Evolutionary conservation across 2,888 invertebrate species (phyloP).

Genomic region (Agriopis marginaria): DNA sequence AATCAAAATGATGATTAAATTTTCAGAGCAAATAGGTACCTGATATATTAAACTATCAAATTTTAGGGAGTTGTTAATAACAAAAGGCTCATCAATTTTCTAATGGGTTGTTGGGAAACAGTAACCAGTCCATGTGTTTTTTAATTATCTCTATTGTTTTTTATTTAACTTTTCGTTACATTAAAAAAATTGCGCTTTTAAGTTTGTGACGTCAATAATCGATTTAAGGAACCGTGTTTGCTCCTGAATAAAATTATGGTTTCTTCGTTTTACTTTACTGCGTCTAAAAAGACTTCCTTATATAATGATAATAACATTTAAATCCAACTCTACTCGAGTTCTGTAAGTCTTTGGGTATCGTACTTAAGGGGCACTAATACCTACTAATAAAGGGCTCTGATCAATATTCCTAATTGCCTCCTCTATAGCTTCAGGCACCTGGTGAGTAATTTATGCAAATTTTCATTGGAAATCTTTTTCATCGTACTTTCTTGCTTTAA

Average conservation of each 20-base stretch:
- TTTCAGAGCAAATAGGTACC: not conserved
- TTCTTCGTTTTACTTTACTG: no score
- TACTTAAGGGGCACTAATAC: slow-evolving; percentile 20
- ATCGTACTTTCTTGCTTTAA: slow-evolving; percentile 20
- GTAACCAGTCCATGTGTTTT: no score
- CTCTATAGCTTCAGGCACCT: slow-evolving; percentile 28
- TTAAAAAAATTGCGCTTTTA: no score
- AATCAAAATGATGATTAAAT: slow-evolving; percentile 5
- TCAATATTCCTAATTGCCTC: slow-evolving; percentile 27
- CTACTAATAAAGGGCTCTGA: slow-evolving; percentile 28
- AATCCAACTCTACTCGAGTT: not conserved
- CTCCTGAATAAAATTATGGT: no score
- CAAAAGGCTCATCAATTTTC: slow-evolving; percentile 5
- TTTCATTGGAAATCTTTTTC: slow-evolving; percentile 30
- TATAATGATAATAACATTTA: not conserved
- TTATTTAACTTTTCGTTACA: no score
- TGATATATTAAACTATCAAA: slow-evolving; percentile 3
- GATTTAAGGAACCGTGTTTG: no score
- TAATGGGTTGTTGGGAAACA: not conserved
- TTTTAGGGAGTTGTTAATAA: not conserved
- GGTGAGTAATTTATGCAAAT: slow-evolving; percentile 40
- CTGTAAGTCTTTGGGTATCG: slow-evolving; percentile 4
- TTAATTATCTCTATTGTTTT: no score
- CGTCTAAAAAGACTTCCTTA: not conserved
- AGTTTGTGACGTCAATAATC: no score